These are phyloP conservation scores for Chrysolina oricalcia DNA, from an alignment of 2,888 invertebrate species.

Conservation along the genomic window DNA sequence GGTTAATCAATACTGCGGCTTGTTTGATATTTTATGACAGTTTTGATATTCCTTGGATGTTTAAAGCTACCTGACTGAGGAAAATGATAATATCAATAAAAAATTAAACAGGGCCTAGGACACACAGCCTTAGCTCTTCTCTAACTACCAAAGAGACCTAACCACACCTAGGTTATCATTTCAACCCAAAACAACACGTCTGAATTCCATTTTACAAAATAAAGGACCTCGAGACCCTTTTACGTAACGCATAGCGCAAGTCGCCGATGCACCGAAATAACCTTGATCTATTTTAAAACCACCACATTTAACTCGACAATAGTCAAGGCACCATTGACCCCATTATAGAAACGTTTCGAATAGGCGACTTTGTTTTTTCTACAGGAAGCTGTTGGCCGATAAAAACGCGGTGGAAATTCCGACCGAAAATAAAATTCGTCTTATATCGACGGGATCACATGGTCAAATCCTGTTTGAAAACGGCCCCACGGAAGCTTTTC, in stretches of 20 bases:
- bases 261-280: conserved; percentile 13
- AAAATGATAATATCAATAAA: too few species aligned
- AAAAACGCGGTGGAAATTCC: conserved; percentile 7
- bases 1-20: too few species aligned
- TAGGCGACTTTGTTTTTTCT: conserved; percentile 21
- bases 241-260: conserved; percentile 6
- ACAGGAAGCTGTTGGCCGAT: conserved; percentile 19
- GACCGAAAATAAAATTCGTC: neutral
- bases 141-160: too few species aligned
- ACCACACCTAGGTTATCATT: too few species aligned
- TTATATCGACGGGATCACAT: too few species aligned
- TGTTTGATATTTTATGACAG: too few species aligned
- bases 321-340: conserved; percentile 29
- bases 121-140: too few species aligned
- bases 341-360: conserved; percentile 20
- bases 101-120: too few species aligned
- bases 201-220: neutral
- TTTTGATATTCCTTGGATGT: too few species aligned
- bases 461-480: too few species aligned
- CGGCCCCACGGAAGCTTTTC: too few species aligned
- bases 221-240: conserved; percentile 19
- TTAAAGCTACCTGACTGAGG: too few species aligned
- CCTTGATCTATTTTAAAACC: conserved; percentile 33
- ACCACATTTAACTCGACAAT: conserved; percentile 26
- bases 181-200: neutral